Evolutionary conservation across 2,113 vertebrate species (phyloP).

Genomic region (Platysternon megacephalum): DNA sequence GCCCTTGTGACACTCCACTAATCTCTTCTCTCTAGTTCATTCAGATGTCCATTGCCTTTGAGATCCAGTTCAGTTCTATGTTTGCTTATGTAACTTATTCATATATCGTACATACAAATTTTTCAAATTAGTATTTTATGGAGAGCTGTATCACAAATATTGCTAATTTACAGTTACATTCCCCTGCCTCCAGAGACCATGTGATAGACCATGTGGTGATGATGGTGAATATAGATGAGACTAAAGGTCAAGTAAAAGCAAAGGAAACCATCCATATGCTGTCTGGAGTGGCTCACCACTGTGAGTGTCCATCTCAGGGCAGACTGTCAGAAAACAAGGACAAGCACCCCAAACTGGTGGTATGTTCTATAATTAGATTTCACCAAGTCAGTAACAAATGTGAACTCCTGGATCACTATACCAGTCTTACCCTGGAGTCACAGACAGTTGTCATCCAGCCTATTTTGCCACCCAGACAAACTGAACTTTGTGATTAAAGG

Average conservation of each 20-base stretch:
- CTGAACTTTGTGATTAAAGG: not conserved
- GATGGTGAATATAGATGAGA: not conserved
- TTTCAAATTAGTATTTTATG: not conserved
- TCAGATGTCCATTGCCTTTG: slow-evolving; percentile 14
- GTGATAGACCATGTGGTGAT: not conserved
- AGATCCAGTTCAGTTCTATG: not conserved
- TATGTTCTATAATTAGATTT: not conserved
- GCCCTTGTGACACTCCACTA: not conserved
- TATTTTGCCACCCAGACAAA: not conserved
- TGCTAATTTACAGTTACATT: not conserved
- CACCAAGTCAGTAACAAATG: not conserved
- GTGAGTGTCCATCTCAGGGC: not conserved
- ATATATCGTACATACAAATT: not conserved
- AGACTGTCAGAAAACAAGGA: not conserved
- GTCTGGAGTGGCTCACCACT: not conserved
- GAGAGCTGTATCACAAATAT: not conserved
- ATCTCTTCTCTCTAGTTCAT: slow-evolving; percentile 15
- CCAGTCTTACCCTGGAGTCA: not conserved
- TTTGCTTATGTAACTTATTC: not conserved
- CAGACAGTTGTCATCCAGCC: not conserved
- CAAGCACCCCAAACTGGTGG: not conserved
- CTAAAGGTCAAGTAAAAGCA: not conserved
- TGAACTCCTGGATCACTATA: not conserved
- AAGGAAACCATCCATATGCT: not conserved
- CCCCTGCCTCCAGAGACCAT: not conserved